Evolutionary conservation across 2,113 vertebrate species (phyloP), one percentile per base, ranked within the genome.

Genomic region (Herpailurus yagouaroundi): DNA sequence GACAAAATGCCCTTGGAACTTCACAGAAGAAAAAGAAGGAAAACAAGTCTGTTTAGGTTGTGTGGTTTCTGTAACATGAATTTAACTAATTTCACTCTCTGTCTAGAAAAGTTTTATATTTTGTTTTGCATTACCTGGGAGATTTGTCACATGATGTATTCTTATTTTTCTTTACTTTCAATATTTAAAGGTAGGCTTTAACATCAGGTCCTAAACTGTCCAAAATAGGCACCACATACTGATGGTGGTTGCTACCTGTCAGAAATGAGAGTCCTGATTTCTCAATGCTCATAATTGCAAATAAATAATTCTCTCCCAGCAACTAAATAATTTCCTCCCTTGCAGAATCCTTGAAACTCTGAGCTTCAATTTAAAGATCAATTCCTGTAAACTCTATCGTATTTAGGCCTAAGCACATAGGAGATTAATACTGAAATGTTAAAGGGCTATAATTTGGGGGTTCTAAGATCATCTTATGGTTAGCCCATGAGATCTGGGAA

Each of bases 391-490:
- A 95, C 2, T 79, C 18, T n/a, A 3, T 81, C 13, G 52, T 60
- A 52, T 57, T 97, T 74, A 63, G 52, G 55, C 36, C 76, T 87
- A 90, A 87, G 38, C 23, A 94, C 38, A 11, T 60, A 33, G n/a
- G 66, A 83, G 52, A 85, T 79, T 95, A 71, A 82, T 79, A 92
- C 4, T 57, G 27, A 82, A 12, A 96, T 82, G 88, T 73, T 89
- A 77, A 89, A 92, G 66, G 94, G 63, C 23, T 95, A 7, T 91
- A 60, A 96, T 92, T 74, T 90, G n/a, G 64, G 64, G 41, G 41
- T 83, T 95, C 88, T 80, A 94, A 82, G 73, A 86, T 89, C 82
- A 83, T 92, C 45, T 88, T 69, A 82, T 73, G 45, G 80, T 94
- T 85, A 94, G 73, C 50, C 81, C 82, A 73, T 82, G 60, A 86